These are phyloP conservation scores for Proctacanthus coquilletti DNA, from an alignment of 1,140 invertebrate species.

Conservation along the genomic window DNA sequence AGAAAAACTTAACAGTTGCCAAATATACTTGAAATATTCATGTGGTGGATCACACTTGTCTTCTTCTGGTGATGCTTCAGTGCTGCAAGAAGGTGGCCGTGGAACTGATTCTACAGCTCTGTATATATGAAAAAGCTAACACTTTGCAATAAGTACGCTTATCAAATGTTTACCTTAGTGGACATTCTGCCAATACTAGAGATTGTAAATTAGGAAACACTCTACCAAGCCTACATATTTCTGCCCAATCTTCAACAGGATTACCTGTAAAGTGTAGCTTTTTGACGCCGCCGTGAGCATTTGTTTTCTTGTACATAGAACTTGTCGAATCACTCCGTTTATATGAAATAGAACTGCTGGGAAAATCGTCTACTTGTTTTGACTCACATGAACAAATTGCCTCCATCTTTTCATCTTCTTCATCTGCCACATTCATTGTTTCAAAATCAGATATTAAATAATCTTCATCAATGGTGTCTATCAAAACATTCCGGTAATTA, in stretches of 20 bases:
- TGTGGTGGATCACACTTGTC: background rate
- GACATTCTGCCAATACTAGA: constrained; percentile 73
- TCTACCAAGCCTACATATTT: constrained; percentile 67
- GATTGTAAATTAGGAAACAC: constrained; percentile 72
- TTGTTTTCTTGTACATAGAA: constrained; percentile 22
- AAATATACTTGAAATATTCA: background rate
- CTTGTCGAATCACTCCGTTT: constrained; percentile 2
- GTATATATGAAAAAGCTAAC: too few relatives aligned
- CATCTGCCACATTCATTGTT: constrained; percentile 49
- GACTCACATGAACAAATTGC: constrained; percentile 5
- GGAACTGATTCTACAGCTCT: constrained; percentile 11
- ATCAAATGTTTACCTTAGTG: constrained; percentile 31
- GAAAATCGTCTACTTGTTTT: constrained; percentile 2
- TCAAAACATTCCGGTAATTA: constrained; percentile 54
- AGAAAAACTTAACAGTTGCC: background rate
- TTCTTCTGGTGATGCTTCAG: constrained; percentile 12
- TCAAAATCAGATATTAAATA: constrained; percentile 30
- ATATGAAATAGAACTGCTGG: constrained; percentile 8
- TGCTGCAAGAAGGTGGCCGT: constrained; percentile 10
- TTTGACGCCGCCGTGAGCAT: constrained; percentile 45
- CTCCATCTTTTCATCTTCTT: constrained; percentile 12
- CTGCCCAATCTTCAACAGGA: constrained; percentile 61
- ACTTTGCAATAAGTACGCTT: too few relatives aligned
- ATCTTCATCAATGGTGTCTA: constrained; percentile 25
- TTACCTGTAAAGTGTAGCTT: constrained; percentile 73